Percentiles rank a stretch among this genome's conserved stretches.
These are phyloP conservation scores for Ispidina lecontei DNA, from an alignment of 2,797 vertebrate genomes.

Conservation along the genomic window DNA sequence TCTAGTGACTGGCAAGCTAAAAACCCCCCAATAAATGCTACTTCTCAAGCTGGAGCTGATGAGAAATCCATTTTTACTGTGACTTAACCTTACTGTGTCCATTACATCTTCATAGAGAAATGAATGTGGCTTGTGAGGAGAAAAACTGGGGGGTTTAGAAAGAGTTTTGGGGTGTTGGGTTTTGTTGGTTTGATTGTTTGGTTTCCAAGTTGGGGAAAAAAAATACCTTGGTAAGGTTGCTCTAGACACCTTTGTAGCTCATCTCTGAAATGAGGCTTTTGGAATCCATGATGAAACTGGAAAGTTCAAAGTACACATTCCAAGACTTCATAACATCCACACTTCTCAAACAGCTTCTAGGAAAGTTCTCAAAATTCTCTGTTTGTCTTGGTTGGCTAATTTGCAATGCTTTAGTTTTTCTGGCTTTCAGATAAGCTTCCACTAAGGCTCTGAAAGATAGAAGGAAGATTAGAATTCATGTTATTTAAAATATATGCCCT, in stretches of 20 bases:
- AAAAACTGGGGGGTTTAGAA: too few species aligned
- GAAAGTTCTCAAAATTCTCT: background rate
- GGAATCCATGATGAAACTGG: background rate
- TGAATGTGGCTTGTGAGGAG: too few species aligned
- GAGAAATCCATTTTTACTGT: background rate
- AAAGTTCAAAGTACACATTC: background rate
- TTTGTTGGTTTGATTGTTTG: too few species aligned
- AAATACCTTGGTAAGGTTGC: background rate
- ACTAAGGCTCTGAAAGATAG: background rate
- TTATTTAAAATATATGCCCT: background rate
- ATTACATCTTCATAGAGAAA: background rate
- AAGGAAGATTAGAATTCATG: background rate
- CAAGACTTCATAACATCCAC: background rate
- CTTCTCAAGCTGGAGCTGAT: background rate
- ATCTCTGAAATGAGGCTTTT: background rate
- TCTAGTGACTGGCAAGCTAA: background rate
- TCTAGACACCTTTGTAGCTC: background rate
- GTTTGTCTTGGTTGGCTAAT: background rate
- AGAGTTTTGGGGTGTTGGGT: background rate
- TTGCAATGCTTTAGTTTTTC: background rate
- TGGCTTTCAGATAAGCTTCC: background rate
- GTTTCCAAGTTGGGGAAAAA: rapidly evolving
- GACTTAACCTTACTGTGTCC: background rate
- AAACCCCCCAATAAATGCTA: background rate
- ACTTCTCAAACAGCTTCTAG: background rate